Evolutionary conservation across 2,113 vertebrate genomes (phyloP).

Genomic region (Anseranas semipalmata): DNA sequence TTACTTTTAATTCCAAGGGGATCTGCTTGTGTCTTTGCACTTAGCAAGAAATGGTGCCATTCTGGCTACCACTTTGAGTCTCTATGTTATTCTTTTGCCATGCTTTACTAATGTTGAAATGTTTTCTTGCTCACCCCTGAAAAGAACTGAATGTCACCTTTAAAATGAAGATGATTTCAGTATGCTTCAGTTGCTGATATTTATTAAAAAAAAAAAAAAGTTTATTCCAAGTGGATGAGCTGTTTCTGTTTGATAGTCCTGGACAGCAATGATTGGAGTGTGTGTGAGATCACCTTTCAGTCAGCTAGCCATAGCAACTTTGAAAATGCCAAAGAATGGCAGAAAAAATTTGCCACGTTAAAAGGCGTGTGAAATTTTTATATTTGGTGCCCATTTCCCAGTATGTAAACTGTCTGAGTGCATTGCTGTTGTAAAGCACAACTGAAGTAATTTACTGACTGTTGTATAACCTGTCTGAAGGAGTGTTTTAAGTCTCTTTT

Average conservation of each 20-base stretch:
- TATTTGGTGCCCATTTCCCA: not conserved
- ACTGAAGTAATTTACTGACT: not conserved
- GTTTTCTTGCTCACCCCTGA: not conserved
- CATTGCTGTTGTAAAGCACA: not conserved
- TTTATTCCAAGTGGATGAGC: not conserved
- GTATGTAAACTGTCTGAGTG: not conserved
- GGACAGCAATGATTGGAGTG: not conserved
- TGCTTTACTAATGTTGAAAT: not conserved
- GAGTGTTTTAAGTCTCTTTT: not conserved
- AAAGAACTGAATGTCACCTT: not conserved
- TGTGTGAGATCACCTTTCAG: not conserved
- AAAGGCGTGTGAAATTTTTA: not conserved
- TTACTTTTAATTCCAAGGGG: not conserved
- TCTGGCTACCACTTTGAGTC: not conserved
- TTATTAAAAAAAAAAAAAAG: not conserved
- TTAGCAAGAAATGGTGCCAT: not conserved
- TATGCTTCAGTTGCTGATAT: not conserved
- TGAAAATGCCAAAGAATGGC: not conserved
- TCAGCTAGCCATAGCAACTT: not conserved
- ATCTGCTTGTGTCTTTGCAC: not conserved
- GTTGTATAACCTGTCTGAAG: not conserved
- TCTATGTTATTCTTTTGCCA: not conserved
- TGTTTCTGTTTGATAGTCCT: not conserved
- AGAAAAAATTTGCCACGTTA: not conserved
- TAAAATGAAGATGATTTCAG: not conserved